Evolutionary conservation across 2,797 vertebrate genomes (phyloP), one percentile per base, ranked within the genome.

Genomic region (Enteromius anoplus): DNA sequence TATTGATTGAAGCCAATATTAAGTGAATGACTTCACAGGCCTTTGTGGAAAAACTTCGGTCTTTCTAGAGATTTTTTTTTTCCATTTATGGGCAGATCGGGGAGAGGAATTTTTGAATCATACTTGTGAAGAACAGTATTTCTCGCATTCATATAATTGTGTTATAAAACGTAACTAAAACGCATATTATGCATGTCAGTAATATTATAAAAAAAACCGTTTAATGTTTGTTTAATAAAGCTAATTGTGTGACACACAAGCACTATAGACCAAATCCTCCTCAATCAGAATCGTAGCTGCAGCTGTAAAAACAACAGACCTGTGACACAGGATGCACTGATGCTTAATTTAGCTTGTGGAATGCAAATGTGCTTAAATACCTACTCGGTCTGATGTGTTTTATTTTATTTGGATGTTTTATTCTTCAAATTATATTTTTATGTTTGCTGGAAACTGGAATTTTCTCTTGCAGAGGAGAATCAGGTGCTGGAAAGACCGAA

Each of bases 401-500:
- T 26, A 1, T 19, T 49, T 51, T 17, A 47, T 72, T 72, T 19
- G 55, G 72, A 32, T 40, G 55, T 86, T 42, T 32, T 58, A 81
- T 26, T 85, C 82, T 86, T 93, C 40, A 47, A 34, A n/a, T 62
- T 17, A 42, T 7, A 9, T 26, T 69, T 75, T 29, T 78, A 83
- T 86, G 88, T 79, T 84, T 92, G 62, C 93, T 14, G 9, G 62
- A 12, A 78, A 9, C 79, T 75, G 19, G 7, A 85, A 69, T 88
- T 19, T 88, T 4, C 60, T 86, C 49, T 66, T 85, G 29, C 91
- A 99, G 98, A 93, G 98, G 98, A 86, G 98, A 99, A 93, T 99
- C 98, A 0, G 98, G 98, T 90, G 98, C 98, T 1, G 98, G 98
- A 86, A 99, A 99, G 95, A 99, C 98, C 0, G 98, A 99, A 90